Conservation (phyloP, 2,113 vertebrate genomes). For the Mormyrus iriodes region DNA sequence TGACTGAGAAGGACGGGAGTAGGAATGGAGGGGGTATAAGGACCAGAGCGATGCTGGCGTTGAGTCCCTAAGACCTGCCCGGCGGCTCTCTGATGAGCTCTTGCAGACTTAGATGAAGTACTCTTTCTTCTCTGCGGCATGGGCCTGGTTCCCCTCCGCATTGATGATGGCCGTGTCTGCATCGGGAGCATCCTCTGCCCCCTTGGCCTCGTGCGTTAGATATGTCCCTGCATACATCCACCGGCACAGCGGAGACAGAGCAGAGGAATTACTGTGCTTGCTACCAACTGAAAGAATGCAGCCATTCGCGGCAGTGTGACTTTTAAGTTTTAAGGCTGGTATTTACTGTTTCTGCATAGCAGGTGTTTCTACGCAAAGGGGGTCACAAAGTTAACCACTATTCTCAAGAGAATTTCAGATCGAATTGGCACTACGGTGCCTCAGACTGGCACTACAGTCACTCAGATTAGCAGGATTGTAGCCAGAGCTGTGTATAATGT, state of each 20-base stretch:
- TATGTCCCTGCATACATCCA: slow-evolving; percentile 77
- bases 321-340: not conserved
- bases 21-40: slow-evolving; percentile 57
- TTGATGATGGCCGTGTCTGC: slow-evolving; percentile 99
- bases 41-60: slow-evolving; percentile 55
- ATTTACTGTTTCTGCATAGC: not conserved
- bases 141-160: slow-evolving; percentile 95
- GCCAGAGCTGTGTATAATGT: not conserved
- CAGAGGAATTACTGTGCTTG: not conserved
- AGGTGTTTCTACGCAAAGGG: not conserved
- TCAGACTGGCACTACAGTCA: not conserved
- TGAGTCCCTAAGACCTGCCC: slow-evolving; percentile 58
- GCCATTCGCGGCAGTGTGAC: not conserved
- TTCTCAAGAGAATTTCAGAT: not conserved
- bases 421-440: not conserved
- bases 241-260: slow-evolving; percentile 30
- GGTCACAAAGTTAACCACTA: not conserved
- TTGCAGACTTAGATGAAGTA: slow-evolving; percentile 92
- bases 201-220: slow-evolving; percentile 98
- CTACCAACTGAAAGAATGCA: not conserved
- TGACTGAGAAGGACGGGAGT: slow-evolving; percentile 54
- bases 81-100: slow-evolving; percentile 42
- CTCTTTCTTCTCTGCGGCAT: slow-evolving; percentile 98
- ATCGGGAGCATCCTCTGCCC: slow-evolving; percentile 94
- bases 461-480: not conserved